phyloP scores from a whole-genome alignment of 2,888 invertebrate genomes.

The Helicoverpa assulta region DNA sequence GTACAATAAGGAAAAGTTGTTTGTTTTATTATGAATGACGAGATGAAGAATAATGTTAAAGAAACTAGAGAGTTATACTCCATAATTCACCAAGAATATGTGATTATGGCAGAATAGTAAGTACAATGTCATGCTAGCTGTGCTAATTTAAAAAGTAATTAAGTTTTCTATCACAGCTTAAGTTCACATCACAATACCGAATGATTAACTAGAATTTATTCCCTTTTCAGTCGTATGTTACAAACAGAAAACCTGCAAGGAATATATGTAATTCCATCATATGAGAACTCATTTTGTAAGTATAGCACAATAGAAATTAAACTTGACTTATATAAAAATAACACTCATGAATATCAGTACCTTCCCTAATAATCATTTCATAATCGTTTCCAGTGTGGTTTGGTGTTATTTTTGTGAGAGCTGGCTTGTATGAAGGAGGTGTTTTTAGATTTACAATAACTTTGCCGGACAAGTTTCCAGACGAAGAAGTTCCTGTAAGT shows the following conservation, averaged over 20 bases:
- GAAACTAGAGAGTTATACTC: conserved; percentile 93
- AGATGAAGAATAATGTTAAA: conserved; percentile 79
- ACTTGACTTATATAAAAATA: neutral
- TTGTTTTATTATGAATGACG: conserved; percentile 75
- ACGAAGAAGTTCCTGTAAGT: conserved; percentile 95
- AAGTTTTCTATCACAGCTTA: neutral
- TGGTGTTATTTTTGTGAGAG: conserved; percentile 96
- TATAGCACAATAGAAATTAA: conserved; percentile 57
- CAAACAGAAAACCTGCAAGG: conserved; percentile 96
- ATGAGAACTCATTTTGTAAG: conserved; percentile 95
- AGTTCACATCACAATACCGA: neutral
- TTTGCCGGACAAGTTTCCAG: conserved; percentile 97
- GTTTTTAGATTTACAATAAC: conserved; percentile 96
- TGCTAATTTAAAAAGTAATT: neutral
- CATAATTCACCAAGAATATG: conserved; percentile 96
- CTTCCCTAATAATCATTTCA: neutral
- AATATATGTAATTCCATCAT: conserved; percentile 97
- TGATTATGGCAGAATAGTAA: conserved; percentile 98
- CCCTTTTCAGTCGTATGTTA: conserved; percentile 93
- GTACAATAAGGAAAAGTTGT: neutral
- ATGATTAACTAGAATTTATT: conserved; percentile 8
- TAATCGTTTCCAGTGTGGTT: conserved; percentile 94
- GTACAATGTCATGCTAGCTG: conserved; percentile 72
- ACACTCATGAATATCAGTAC: neutral
- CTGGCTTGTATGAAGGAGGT: conserved; percentile 96